Base-by-base conservation (phyloP, 2,797 vertebrate species). In the Danionella dracula region DNA sequence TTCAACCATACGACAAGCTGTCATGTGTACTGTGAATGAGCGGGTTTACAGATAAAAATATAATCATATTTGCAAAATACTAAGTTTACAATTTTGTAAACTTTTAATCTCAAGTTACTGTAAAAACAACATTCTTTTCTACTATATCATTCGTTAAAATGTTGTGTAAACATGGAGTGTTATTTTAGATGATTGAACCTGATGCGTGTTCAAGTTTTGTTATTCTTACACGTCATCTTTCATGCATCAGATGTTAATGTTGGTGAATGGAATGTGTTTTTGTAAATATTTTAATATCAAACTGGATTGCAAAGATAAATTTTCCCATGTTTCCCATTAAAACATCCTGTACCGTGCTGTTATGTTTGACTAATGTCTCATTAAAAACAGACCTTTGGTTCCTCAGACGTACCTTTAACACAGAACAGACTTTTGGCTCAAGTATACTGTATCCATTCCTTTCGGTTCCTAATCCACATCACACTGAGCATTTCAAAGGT, bases 401-500 rank as follows among this genome's bases (percentile, higher is more conserved):
- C 20, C 15, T 27, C 19, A 55, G 27, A 19, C 50, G 46, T 37
- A n/a, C 37, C 51, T 55, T 55, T 4, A 65, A 65, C 41, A 45
- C 11, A 45, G 41, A 65, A 27, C 50, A 65, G 50, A 37, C 40
- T 34, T 8, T 65, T 55, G 62, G 41, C 41, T 19, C 41, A 27
- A n/a, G 2, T 40, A 37, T 45, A 46, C 46, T 41, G 54, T 54
- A 65, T 44, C 13, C 55, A 27, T 45, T 45, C 40, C 40, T 35
- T 20, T 37, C 19, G 46, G 50, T 40, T 45, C 34, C 40, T 27
- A 55, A 65, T 55, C 40, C 29, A 5, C 31, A 40, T 27, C 49
- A 37, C 49, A 17, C 40, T 37, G 31, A 41, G 41, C 31, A 65
- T 55, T 65, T 65, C 62, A 65, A 55, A 55, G 29, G 20, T 11